Evolutionary conservation across 2,888 invertebrate species (phyloP).

Genomic region (Platycheirus albimanus): DNA sequence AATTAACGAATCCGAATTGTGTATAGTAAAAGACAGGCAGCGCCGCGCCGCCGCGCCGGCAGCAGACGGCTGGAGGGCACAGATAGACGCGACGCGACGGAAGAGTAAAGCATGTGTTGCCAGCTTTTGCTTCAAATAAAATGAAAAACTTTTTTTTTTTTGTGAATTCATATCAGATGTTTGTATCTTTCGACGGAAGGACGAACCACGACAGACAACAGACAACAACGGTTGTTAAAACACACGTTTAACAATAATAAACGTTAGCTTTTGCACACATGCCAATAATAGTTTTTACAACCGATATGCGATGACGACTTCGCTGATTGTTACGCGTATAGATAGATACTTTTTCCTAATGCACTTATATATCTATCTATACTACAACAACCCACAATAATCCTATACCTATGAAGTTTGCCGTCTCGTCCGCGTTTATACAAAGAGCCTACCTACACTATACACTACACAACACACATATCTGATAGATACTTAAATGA

Average conservation of each 20-base stretch:
- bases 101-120: background rate
- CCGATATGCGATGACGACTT: constrained; percentile 73
- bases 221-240: constrained; percentile 54
- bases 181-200: constrained; percentile 70
- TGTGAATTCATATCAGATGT: constrained; percentile 52
- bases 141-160: constrained; percentile 44
- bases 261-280: constrained; percentile 59
- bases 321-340: constrained; percentile 58
- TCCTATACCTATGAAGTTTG: constrained; percentile 45
- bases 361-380: constrained; percentile 22
- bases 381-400: constrained; percentile 20
- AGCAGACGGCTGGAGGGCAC: constrained; percentile 10
- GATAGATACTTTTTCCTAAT: constrained; percentile 32
- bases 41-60: too few relatives aligned
- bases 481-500: constrained; percentile 73
- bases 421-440: constrained; percentile 40
- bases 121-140: constrained; percentile 50
- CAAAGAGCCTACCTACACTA: too few relatives aligned
- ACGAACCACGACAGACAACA: constrained; percentile 64
- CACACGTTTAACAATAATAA: constrained; percentile 68
- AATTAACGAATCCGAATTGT: constrained; percentile 67
- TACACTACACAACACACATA: too few relatives aligned
- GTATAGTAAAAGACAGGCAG: constrained; percentile 39
- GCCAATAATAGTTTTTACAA: constrained; percentile 76
- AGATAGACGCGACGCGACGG: background rate